Percentiles rank a stretch among this genome's conserved stretches.
These are phyloP conservation scores for Sinocyclocheilus maitianheensis DNA, from an alignment of 2,113 vertebrate genomes.

Conservation along the genomic window DNA sequence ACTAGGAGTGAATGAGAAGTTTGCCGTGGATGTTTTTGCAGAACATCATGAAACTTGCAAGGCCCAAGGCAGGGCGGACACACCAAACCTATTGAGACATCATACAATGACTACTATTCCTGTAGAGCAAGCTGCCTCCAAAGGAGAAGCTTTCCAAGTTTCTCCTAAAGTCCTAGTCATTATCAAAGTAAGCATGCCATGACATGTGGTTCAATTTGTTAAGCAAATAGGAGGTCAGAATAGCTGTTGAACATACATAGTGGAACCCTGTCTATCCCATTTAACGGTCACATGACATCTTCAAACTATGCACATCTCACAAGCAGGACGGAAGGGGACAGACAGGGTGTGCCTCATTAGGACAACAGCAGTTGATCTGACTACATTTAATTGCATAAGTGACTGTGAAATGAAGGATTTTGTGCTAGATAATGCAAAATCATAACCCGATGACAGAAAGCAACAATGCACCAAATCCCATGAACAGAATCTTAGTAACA, in stretches of 20 bases:
- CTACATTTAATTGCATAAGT: background rate
- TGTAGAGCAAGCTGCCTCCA: background rate
- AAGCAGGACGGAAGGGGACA: background rate
- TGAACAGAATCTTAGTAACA: background rate
- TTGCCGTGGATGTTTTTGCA: background rate
- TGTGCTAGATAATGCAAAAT: background rate
- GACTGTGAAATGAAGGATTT: background rate
- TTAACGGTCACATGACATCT: constrained; percentile 52
- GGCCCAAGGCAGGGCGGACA: background rate
- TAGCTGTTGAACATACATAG: constrained; percentile 43
- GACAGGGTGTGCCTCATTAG: background rate
- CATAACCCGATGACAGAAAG: background rate
- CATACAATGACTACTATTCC: background rate
- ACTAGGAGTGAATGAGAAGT: background rate
- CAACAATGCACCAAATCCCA: background rate
- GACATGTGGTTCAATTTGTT: constrained; percentile 51
- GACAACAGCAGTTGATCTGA: background rate
- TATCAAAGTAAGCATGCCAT: background rate
- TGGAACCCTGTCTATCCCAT: constrained; percentile 45
- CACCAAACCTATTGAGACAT: background rate
- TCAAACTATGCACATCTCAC: constrained; percentile 24
- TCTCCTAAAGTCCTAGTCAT: constrained; percentile 5
- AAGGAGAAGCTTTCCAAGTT: background rate
- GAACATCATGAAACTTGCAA: background rate
- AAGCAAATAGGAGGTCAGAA: constrained; percentile 39